Percentiles rank a stretch among this genome's conserved stretches.
Evolutionary conservation across 2,113 vertebrate species (phyloP).

Genomic region (Asarcornis scutulata): DNA sequence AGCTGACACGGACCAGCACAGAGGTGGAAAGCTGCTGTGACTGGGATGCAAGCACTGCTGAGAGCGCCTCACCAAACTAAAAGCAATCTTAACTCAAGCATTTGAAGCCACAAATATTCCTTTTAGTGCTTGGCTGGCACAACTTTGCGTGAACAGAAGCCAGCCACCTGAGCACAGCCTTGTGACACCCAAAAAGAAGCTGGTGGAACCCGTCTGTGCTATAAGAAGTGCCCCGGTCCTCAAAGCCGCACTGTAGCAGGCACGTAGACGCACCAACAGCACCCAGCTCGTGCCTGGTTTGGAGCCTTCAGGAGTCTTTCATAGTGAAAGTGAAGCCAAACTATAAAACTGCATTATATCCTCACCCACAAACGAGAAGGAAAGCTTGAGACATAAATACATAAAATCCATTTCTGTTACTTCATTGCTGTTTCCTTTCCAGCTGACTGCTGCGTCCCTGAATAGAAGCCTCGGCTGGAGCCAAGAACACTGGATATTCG

Average conservation of each 20-base stretch:
- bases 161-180: conserved; percentile 20
- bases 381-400: conserved; percentile 53
- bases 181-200: conserved; percentile 26
- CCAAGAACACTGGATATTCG: conserved; percentile 59
- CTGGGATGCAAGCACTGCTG: conserved; percentile 12
- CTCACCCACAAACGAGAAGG: neutral
- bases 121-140: neutral
- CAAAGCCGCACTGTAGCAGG: neutral
- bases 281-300: neutral
- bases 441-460: conserved; percentile 62
- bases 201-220: conserved; percentile 45
- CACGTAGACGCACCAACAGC: neutral
- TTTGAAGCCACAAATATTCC: neutral
- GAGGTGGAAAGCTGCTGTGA: neutral
- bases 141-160: neutral
- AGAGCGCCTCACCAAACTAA: neutral
- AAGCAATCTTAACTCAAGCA: neutral
- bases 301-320: neutral
- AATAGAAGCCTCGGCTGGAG: conserved; percentile 40
- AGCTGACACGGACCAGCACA: neutral
- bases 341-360: conserved; percentile 7
- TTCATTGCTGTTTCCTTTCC: conserved; percentile 48
- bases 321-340: neutral
- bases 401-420: conserved; percentile 56
- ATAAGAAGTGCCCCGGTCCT: neutral